Base-by-base conservation (phyloP, 2,797 vertebrate genomes). In the Cyclopterus lumpus region DNA sequence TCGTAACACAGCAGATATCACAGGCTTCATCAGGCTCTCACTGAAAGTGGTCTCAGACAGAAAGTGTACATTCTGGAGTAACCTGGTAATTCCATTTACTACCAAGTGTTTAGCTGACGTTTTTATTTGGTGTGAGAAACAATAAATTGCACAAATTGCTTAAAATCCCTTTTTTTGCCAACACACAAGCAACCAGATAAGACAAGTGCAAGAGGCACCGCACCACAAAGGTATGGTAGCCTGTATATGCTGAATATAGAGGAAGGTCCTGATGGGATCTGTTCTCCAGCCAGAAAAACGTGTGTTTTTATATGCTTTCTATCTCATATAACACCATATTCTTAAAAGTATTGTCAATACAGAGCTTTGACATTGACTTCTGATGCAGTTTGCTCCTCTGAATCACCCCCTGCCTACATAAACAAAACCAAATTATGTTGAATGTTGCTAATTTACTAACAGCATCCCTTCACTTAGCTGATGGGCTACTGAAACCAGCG, bases 11-110 rank as follows among this genome's bases (percentile, higher is more conserved):
- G 77, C 75, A 87, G 75, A 86, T 87, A 87, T 89, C 86, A 85
- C 77, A 80, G 79, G 59, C 67, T 88, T 88, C 80, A 90, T 89
- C 85, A 86, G 84, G 61, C 71, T 73, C 71, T 69, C 77, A 81
- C 38, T 84, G 80, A 88, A 89, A 87, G 81, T 38, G 74, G 80
- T 78, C 82, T 83, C 81, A 85, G 68, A 80, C 59, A 62, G 42
- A 84, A 74, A 76, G 75, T 72, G 64, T 80, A 76, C 72, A 83
- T 87, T 79, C 71, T 80, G 75, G 73, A 79, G 62, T 65, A 83
- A 78, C 77, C 85, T 78, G 75, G 87, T 86, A 84, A 89, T 91
- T 87, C 86, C 61, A 88, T 90, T 89, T 88, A 79, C 81, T 66
- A 77, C 69, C 46, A 78, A 65, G 53, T 46, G 9, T 84, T 88